Evolutionary conservation across 2,113 vertebrate species (phyloP).

Genomic region (Apistogramma diplotaenia): DNA sequence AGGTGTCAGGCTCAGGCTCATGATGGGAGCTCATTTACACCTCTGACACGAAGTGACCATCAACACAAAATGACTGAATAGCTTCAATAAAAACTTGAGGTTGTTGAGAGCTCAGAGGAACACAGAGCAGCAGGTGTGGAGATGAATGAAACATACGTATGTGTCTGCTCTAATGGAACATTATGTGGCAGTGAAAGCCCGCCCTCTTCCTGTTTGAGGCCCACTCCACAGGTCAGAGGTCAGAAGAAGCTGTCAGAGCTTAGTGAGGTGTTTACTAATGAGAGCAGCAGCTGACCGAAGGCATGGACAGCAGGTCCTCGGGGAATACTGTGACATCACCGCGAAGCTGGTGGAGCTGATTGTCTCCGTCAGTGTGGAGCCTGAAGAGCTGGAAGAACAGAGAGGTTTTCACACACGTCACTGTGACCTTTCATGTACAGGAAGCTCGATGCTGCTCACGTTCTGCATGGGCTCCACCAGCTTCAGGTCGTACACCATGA

Average conservation of each 20-base stretch:
- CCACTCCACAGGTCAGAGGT: background rate
- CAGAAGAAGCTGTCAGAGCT: background rate
- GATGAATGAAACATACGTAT: background rate
- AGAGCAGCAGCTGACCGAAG: slow-evolving; percentile 55
- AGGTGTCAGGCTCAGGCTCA: too few species aligned
- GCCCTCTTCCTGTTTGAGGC: background rate
- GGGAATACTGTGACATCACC: slow-evolving; percentile 63
- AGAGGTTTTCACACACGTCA: background rate
- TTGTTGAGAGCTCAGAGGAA: too few species aligned
- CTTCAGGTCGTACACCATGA: slow-evolving; percentile 83
- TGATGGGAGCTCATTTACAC: too few species aligned
- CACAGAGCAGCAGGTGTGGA: too few species aligned
- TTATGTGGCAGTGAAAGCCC: background rate
- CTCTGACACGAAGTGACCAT: too few species aligned
- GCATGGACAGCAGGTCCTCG: slow-evolving; percentile 73
- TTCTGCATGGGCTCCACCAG: slow-evolving; percentile 81
- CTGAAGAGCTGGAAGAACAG: slow-evolving; percentile 69
- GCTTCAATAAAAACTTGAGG: background rate
- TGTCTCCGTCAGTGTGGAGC: slow-evolving; percentile 63
- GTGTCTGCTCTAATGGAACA: background rate
- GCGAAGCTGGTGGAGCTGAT: slow-evolving; percentile 70
- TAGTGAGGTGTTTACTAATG: background rate
- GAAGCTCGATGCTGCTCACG: slow-evolving; percentile 13
- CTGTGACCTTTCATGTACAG: background rate
- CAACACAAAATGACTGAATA: background rate